Base-by-base conservation (phyloP, 2,797 vertebrate species). In the Malacoctenus gilli region DNA sequence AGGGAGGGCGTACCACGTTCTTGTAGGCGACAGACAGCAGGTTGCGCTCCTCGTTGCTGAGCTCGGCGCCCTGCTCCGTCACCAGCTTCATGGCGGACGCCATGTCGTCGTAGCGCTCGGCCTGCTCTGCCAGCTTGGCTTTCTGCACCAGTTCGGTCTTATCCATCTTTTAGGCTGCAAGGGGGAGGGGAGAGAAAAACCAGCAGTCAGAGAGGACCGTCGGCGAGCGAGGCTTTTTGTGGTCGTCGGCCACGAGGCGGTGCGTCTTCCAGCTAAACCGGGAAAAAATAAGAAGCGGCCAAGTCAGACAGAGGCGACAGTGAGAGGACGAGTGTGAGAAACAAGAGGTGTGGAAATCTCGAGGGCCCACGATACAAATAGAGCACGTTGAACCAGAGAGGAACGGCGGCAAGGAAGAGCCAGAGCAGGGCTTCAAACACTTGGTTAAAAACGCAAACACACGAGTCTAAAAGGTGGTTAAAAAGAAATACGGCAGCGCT, bases 91-190 rank as follows among this genome's bases (percentile, higher is more conserved):
- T 99, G 91, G 93, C 92, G 70, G 91, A 89, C 76, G 96, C 95
- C 97, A 99, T 99, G 91, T 99, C 96, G 75, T 99, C 96, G 8
- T 98, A 99, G 84, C 96, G 95, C 89, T 99, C 97, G 48, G 95
- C 95, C 94, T 99, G 96, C 92, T 99, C 96, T 39, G 96, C 92
- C 93, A 98, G 91, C 91, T 97, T 98, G 92, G 96, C 95, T 91
- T 95, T 96, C 91, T 96, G 94, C 86, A 98, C 95, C 91, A 97
- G 93, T 79, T 99, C 96, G 67, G 92, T 93, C 90, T 95, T 98
- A 73, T 87, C 86, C 85, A 87, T 87, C 37, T 69, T 81, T 81
- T 77, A 69, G 62, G 79, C 84, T 86, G 66, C 8, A 11, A n/a
- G 47, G 39, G 39, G 66, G 8, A 43, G 30, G 2, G 9, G n/a